phyloP scores from a whole-genome alignment of 2,113 vertebrate species.

The Murina feae region DNA sequence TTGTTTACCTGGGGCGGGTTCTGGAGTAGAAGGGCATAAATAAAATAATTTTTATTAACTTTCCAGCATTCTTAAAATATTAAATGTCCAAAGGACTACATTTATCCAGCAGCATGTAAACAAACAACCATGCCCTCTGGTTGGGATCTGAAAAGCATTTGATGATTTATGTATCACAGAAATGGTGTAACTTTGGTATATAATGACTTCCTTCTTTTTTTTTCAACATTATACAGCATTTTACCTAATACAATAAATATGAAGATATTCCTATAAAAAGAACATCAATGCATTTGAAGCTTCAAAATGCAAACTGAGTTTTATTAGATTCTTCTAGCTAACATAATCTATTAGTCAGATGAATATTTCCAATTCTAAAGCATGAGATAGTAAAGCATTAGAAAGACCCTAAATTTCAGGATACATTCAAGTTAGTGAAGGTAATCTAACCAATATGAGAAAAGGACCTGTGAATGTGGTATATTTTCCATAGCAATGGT shows the following conservation, averaged over 20 bases:
- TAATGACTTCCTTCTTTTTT: neutral
- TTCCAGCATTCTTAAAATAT: constrained; percentile 27
- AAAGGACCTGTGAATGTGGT: neutral
- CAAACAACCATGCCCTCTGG: neutral
- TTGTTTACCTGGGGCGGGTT: neutral
- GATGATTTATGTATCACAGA: neutral
- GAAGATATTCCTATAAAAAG: constrained; percentile 36
- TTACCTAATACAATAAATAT: constrained; percentile 27
- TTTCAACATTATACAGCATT: neutral
- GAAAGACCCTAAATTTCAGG: neutral
- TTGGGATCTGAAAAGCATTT: neutral
- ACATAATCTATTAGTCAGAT: neutral
- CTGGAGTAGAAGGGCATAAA: neutral
- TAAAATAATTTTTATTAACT: constrained; percentile 30
- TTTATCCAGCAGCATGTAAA: neutral
- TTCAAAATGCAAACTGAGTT: constrained; percentile 31
- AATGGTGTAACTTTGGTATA: neutral
- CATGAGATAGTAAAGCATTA: neutral
- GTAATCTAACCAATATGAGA: neutral
- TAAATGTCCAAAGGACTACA: neutral
- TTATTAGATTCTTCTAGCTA: neutral
- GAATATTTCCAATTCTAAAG: constrained; percentile 17
- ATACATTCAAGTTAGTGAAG: neutral
- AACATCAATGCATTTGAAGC: neutral
- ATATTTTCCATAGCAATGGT: too few species aligned